phyloP scores from a whole-genome alignment of 1,140 invertebrate genomes.

The Drosophila neocordata region DNA sequence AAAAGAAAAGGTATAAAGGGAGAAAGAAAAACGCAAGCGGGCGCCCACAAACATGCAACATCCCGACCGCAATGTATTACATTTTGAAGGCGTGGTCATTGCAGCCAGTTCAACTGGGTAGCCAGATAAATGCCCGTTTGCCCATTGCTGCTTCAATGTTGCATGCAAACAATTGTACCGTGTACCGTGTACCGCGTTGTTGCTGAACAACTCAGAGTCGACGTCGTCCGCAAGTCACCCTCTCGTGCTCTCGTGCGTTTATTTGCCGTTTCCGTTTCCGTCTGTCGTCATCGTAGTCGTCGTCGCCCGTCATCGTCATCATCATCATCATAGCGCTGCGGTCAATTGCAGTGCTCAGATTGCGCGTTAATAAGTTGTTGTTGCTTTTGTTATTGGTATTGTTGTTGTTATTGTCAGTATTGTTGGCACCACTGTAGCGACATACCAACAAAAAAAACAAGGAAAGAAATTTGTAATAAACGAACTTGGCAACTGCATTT shows the following conservation, averaged over 20 bases:
- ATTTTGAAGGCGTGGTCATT: constrained; percentile 61
- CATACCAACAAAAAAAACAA: not conserved
- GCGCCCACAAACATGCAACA: constrained; percentile 72
- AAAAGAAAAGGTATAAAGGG: constrained; percentile 24
- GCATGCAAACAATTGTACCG: constrained; percentile 6
- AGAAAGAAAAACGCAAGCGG: constrained; percentile 41
- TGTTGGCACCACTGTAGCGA: constrained; percentile 32
- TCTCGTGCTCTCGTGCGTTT: constrained; percentile 66
- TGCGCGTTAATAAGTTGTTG: constrained; percentile 72
- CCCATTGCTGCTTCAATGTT: constrained; percentile 48
- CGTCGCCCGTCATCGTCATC: constrained; percentile 13
- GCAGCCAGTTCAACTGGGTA: constrained; percentile 47
- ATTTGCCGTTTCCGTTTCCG: constrained; percentile 79
- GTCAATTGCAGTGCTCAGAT: constrained; percentile 72
- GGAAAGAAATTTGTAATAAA: not conserved
- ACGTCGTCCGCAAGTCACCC: constrained; percentile 62
- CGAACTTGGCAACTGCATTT: constrained; percentile 1
- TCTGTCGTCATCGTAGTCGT: constrained; percentile 34
- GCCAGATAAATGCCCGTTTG: constrained; percentile 74
- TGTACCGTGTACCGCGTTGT: not conserved
- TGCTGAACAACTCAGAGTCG: constrained; percentile 35
- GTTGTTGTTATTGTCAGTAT: constrained; percentile 53
- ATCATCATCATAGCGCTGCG: constrained; percentile 35
- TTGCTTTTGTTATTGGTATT: constrained; percentile 26
- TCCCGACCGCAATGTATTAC: constrained; percentile 74